Conservation (phyloP, 2,113 vertebrate species). For the Cariama cristata region DNA sequence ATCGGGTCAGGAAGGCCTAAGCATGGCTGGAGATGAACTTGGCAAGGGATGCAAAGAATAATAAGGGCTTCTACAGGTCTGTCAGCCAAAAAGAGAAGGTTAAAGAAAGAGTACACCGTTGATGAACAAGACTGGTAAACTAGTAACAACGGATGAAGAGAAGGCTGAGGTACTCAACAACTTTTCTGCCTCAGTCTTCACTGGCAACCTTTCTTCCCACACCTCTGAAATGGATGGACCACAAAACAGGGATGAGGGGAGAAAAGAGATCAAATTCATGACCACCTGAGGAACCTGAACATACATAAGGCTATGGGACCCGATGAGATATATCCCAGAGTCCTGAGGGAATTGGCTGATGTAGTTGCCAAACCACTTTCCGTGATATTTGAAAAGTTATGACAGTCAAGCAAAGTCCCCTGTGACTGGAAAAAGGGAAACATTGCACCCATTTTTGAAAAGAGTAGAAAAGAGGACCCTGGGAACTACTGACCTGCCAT, state of each 20-base stretch:
- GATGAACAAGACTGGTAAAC: not conserved
- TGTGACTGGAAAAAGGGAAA: not conserved
- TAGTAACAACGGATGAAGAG: not conserved
- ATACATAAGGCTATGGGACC: not conserved
- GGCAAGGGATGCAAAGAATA: not conserved
- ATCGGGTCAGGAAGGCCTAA: not conserved
- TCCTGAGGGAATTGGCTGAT: not conserved
- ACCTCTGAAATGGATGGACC: not conserved
- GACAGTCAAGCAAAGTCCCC: not conserved
- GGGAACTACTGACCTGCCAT: not conserved
- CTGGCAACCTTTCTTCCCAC: not conserved
- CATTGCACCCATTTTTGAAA: not conserved
- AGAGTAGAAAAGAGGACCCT: not conserved
- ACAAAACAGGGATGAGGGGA: not conserved
- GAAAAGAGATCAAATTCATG: not conserved
- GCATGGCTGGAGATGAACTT: accelerated
- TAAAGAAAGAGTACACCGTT: not conserved
- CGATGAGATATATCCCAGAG: not conserved
- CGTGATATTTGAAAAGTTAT: not conserved
- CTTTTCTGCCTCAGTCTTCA: not conserved
- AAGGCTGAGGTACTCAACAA: not conserved
- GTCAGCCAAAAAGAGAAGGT: not conserved
- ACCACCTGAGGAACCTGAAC: not conserved
- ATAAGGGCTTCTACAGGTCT: not conserved
- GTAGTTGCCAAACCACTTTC: not conserved